Base-by-base conservation (phyloP, 2,888 invertebrate genomes). In the Pantelozetes paolii region DNA sequence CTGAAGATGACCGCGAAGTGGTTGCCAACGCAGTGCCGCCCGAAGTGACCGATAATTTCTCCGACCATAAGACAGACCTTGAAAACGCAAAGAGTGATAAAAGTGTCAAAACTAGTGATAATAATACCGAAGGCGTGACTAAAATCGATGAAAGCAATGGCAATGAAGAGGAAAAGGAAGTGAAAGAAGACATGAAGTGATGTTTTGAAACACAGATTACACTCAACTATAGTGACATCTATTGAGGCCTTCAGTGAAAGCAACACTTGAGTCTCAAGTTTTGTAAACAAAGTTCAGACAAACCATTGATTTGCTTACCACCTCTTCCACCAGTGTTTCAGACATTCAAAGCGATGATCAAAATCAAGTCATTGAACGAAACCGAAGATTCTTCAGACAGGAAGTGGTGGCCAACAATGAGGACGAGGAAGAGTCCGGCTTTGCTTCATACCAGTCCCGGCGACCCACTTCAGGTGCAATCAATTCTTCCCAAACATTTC, bases 301-400 rank as follows among this genome's bases (percentile, higher is more conserved):
- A n/a, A n/a, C n/a, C n/a, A n/a, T 50, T 50, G 5, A 18, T n/a
- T 59, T 28, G 59, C 28, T 28, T n/a, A 62, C 36, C 28, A 62
- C 15, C n/a, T 28, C 2, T 32, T 62, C 15, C n/a, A 11, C n/a
- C 30, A 15, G 5, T 13, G n/a, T 36, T 2, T 15, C 13, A 20
- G 23, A 20, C 23, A 26, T 57, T 57, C 2, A 15, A n/a, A n/a
- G n/a, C n/a, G n/a, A 79, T 79, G 80, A 75, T 79, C 57, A 84
- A 85, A 84, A 86, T 89, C 81, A 85, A 86, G 57, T 89, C 89
- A 8, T 82, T 89, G 71, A 89, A 89, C 81, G 86, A 88, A 77
- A 86, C 85, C 18, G 71, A 76, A 32, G 76, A 74, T 36, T 69
- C 70, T 11, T 75, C 62, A 48, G 71, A 26, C 64, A 64, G 13